Base-by-base conservation (phyloP, 2,113 vertebrate genomes). In the Pipa parva region DNA sequence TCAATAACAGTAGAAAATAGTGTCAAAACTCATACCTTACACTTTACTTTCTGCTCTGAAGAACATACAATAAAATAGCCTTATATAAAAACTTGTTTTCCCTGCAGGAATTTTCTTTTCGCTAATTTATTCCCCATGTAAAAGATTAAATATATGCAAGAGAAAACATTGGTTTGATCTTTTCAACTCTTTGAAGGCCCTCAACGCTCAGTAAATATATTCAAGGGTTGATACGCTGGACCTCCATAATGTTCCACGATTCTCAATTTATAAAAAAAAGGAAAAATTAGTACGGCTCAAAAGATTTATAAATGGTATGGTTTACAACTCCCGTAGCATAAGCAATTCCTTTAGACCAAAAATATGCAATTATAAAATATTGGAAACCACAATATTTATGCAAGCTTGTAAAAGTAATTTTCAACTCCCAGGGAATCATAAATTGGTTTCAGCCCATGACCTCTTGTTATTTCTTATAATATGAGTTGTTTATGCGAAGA, bases 351-450 rank as follows among this genome's bases (percentile, higher is more conserved):
- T 11, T 12, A 28, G 45, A 49, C 57, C 48, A 52, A 52, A 60
- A 46, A 51, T 52, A 69, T 29, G 65, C 31, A 17, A 12, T 42
- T 26, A 26, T 39, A 46, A 28, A 60, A 46, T 60, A 46, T 20
- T 22, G 6, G 39, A 61, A 61, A 48, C 39, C 59, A 61, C 59
- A 61, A 61, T 61, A 61, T 61, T 61, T 61, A 61, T 21, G 26
- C 26, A 61, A 42, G 21, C 37, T 48, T n/a, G 28, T 36, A 21
- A 61, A 9, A 20, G 59, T 28, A 48, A 61, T 28, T 28, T n/a
- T 27, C 26, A 42, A 28, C 21, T 37, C 36, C 33, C 17, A 39
- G 24, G 57, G 22, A 45, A 59, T 17, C 57, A 26, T n/a, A 59
- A 59, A 59, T 25, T 25, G 37, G 21, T 25, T 8, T 25, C 36